Conservation (phyloP, 2,888 invertebrate species). For the Xylota segnis region DNA sequence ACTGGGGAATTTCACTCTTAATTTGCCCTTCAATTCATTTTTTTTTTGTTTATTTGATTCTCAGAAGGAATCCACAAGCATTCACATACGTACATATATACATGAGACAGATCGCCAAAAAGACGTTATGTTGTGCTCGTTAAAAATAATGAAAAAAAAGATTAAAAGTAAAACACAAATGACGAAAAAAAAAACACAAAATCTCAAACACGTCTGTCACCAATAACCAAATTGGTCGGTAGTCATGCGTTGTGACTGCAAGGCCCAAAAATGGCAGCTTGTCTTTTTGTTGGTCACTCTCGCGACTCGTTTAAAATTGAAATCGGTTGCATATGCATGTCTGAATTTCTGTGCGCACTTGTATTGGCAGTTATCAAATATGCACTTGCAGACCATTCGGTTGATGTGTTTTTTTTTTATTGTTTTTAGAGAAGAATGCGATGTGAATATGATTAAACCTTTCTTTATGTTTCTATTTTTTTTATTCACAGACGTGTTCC, state of each 20-base stretch:
- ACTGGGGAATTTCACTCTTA: slow-evolving; percentile 55
- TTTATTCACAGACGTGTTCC: slow-evolving; percentile 89
- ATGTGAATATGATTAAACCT: slow-evolving; percentile 28
- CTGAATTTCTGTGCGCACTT: slow-evolving; percentile 36
- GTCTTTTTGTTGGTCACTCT: slow-evolving; percentile 74
- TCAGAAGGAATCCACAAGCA: slow-evolving; percentile 40
- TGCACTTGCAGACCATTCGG: slow-evolving; percentile 16
- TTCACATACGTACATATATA: slow-evolving; percentile 12
- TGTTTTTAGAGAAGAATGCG: slow-evolving; percentile 37
- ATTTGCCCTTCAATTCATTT: slow-evolving; percentile 64
- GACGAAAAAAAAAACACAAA: slow-evolving; percentile 77
- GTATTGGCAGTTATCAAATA: slow-evolving; percentile 37
- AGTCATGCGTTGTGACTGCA: slow-evolving; percentile 73
- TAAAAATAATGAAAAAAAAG: slow-evolving; percentile 49
- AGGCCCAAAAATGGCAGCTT: slow-evolving; percentile 74
- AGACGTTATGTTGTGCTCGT: slow-evolving; percentile 52
- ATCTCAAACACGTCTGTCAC: slow-evolving; percentile 81
- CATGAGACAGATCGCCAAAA: slow-evolving; percentile 57
- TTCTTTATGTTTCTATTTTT: slow-evolving; percentile 27
- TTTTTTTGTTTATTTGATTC: slow-evolving; percentile 56
- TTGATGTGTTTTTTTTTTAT: slow-evolving; percentile 19
- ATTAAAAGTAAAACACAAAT: slow-evolving; percentile 66
- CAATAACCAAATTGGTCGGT: slow-evolving; percentile 81
- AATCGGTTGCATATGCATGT: slow-evolving; percentile 55
- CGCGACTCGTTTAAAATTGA: slow-evolving; percentile 67